Conservation (phyloP, 1,140 invertebrate species). For the Doryteuthis pealeii region DNA sequence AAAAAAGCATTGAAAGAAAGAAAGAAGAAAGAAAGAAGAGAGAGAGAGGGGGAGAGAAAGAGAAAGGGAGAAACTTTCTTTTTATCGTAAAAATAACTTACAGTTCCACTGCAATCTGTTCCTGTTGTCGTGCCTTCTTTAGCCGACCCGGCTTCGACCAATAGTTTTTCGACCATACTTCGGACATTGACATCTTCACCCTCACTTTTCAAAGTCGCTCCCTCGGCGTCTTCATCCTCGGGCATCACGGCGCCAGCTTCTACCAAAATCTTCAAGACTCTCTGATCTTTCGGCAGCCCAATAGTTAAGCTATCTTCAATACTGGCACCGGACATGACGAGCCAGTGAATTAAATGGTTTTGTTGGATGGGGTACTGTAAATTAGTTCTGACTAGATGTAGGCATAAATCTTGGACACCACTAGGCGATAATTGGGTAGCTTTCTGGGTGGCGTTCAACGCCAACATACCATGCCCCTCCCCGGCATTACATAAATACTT, state of each 20-base stretch:
- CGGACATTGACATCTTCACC: no score
- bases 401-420: slow-evolving; percentile 65
- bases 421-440: slow-evolving; percentile 63
- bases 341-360: slow-evolving; percentile 60
- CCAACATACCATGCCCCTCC: slow-evolving; percentile 86
- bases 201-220: no score
- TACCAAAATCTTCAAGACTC: slow-evolving; percentile 51
- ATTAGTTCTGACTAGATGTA: slow-evolving; percentile 63
- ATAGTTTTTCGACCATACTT: no score
- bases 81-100: no score
- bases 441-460: slow-evolving; percentile 76
- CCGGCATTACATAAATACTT: slow-evolving; percentile 85
- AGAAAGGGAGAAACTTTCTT: no score
- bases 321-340: slow-evolving; percentile 48
- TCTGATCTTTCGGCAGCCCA: slow-evolving; percentile 52
- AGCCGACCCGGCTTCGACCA: no score
- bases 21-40: no score
- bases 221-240: no score
- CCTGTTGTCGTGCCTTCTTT: no score
- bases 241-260: slow-evolving; percentile 46
- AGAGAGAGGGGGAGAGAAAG: no score
- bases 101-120: no score
- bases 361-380: slow-evolving; percentile 57
- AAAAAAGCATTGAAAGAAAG: no score
- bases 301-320: slow-evolving; percentile 49